These are phyloP conservation scores for Apogon hyalosoma DNA, from an alignment of 2,797 vertebrate species.

Conservation along the genomic window DNA sequence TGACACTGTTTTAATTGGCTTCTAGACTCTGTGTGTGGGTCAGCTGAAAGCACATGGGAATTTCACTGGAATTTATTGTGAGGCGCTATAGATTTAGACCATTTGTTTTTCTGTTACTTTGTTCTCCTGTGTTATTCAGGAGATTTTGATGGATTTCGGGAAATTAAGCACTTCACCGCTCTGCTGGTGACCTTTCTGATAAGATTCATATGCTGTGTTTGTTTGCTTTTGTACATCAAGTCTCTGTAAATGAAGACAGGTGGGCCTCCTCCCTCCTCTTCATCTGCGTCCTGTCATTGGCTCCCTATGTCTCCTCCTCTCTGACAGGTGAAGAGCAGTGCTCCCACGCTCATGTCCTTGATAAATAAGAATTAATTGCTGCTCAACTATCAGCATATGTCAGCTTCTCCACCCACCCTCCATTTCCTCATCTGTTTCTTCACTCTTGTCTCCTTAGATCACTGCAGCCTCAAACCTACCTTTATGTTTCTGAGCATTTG, in stretches of 20 bases:
- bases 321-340: slow-evolving; percentile 59
- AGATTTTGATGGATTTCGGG: slow-evolving; percentile 4
- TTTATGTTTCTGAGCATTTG: slow-evolving; percentile 9
- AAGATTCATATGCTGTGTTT: neutral
- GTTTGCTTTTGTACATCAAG: slow-evolving; percentile 2
- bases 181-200: neutral
- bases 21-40: slow-evolving; percentile 18
- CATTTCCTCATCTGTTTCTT: slow-evolving; percentile 51
- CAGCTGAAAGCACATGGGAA: slow-evolving; percentile 17
- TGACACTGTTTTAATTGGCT: slow-evolving; percentile 74
- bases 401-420: slow-evolving; percentile 56
- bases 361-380: slow-evolving; percentile 80
- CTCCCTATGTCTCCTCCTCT: slow-evolving; percentile 36
- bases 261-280: slow-evolving; percentile 14
- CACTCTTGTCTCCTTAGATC: slow-evolving; percentile 33
- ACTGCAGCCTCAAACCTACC: slow-evolving; percentile 17
- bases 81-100: slow-evolving; percentile 32
- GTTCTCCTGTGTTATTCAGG: slow-evolving; percentile 21
- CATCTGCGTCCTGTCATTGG: slow-evolving; percentile 24
- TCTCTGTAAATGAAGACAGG: neutral
- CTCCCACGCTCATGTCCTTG: slow-evolving; percentile 57
- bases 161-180: neutral
- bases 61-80: slow-evolving; percentile 32
- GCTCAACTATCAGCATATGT: slow-evolving; percentile 68
- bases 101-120: slow-evolving; percentile 5